These are phyloP conservation scores for Paedocypris sp. DNA, from an alignment of 2,113 vertebrate species.

Conservation along the genomic window DNA sequence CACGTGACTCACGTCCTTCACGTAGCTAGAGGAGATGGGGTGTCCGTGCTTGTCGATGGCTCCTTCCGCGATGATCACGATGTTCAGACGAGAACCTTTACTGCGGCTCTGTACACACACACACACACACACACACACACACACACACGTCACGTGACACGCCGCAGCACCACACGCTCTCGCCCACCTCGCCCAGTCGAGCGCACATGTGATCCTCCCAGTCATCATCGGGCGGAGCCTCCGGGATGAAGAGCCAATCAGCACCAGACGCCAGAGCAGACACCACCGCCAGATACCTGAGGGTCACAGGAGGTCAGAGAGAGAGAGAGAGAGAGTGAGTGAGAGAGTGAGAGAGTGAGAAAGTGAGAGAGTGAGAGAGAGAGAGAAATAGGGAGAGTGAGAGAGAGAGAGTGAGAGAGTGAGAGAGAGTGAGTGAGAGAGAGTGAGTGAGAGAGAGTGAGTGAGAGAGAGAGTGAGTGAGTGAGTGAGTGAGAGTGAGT, in stretches of 20 bases:
- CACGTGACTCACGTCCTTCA: constrained; percentile 77
- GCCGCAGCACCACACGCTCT: neutral
- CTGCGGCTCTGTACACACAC: constrained; percentile 11
- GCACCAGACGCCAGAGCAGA: constrained; percentile 82
- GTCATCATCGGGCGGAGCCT: constrained; percentile 78
- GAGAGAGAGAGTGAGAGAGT: no score
- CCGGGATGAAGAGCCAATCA: constrained; percentile 94
- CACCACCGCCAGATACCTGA: constrained; percentile 87
- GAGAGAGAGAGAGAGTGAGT: neutral
- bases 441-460: no score
- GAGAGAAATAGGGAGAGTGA: no score
- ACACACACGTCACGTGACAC: neutral
- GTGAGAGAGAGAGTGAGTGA: no score
- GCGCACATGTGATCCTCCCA: constrained; percentile 92
- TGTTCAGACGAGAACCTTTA: constrained; percentile 79
- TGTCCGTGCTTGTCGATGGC: constrained; percentile 69
- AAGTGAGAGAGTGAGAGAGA: no score
- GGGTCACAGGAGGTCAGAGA: neutral
- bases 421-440: no score
- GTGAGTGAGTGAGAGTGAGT: no score
- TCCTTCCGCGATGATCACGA: constrained; percentile 90
- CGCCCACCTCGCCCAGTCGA: constrained; percentile 69
- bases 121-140: neutral
- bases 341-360: no score
- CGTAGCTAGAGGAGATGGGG: constrained; percentile 68